Evolutionary conservation across 2,797 vertebrate species (phyloP), one percentile per base, ranked within the genome.

Genomic region (Acridotheres tristis): DNA sequence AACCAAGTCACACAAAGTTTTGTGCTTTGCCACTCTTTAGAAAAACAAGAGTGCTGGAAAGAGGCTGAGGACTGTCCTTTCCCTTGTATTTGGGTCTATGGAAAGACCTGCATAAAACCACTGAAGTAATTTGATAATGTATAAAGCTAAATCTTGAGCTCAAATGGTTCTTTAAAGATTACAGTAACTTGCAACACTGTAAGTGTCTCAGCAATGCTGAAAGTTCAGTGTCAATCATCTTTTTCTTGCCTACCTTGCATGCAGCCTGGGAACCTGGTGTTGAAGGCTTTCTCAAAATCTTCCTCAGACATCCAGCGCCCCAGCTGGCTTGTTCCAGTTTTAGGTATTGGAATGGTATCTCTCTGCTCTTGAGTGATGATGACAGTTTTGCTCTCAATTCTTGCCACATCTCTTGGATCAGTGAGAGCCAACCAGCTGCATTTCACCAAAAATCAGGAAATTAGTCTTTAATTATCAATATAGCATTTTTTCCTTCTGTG

Each of bases 341-440:
- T 95, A 7, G 99, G 98, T 3, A 98, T 94, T 0, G 99, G 99
- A 50, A 98, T 98, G 0, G 99, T 98, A 88, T 99, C 99, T 93
- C 98, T 98, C 95, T 98, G 98, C 38, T 99, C 98, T 45, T 58
- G 97, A 59, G 99, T 99, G 54, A 99, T 97, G 34, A 99, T 99
- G 72, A 99, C 99, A 0, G 99, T 99, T 97, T 98, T 99, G 91
- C 99, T 99, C 97, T 99, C 99, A 25, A 99, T 98, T 26, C 99
- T 98, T 63, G 99, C 99, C 78, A 99, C 99, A 5, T 99, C 99
- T 62, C 97, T 97, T 36, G 99, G 99, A 97, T 99, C 99, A 3
- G 99, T 99, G 89, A 98, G 98, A 30, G 99, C 99, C 97, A 99
- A 73, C 99, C 99, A 99, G 97, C 99, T 99, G 96, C 61, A 78